Evolutionary conservation across 2,797 vertebrate species (phyloP), one percentile per base, ranked within the genome.

Genomic region (Catostomus latipinnis): DNA sequence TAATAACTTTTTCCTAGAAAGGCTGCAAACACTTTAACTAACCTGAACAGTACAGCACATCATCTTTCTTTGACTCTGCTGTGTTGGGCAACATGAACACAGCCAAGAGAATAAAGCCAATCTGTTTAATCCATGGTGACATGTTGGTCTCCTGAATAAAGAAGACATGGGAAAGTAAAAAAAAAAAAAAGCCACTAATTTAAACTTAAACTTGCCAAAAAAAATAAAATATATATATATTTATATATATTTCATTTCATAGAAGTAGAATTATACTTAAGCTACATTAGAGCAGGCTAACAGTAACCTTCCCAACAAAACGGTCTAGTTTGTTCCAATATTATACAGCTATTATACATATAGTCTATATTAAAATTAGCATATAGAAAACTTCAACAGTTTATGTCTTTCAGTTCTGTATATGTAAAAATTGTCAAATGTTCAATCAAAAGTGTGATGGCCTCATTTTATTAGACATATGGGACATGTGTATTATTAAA

Each of bases 31-130:
- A 70, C 57, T 13, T 74, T 46, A 1, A 83, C 89, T 88, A 81
- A 94, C 93, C 93, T 76, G 92, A 93, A 67, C 93, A 93, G 85
- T 92, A 93, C 0, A 92, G 74, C 62, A 88, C 67, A 49, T 87
- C 56, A 70, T 93, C 88, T 76, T 84, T 90, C 82, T 90, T 93
- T 43, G 87, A 88, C 46, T 88, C 84, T 10, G 80, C 58, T 34
- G 72, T 74, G 74, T 75, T 57, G 69, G 81, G 66, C 56, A 90
- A 82, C 69, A 87, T 22, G 1, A 81, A 78, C 1, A 91, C 82
- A 62, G 87, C 6, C 74, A 90, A 45, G 50, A 90, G 61, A 34
- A 74, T 16, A 46, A 91, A 60, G 69, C 45, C 53, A 48, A 43
- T 65, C 34, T 76, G 83, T 63, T 88, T 75, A 63, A 89, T 82